Evolutionary conservation across 2,113 vertebrate genomes (phyloP), one percentile per base, ranked within the genome.

Genomic region (Myodes glareolus): DNA sequence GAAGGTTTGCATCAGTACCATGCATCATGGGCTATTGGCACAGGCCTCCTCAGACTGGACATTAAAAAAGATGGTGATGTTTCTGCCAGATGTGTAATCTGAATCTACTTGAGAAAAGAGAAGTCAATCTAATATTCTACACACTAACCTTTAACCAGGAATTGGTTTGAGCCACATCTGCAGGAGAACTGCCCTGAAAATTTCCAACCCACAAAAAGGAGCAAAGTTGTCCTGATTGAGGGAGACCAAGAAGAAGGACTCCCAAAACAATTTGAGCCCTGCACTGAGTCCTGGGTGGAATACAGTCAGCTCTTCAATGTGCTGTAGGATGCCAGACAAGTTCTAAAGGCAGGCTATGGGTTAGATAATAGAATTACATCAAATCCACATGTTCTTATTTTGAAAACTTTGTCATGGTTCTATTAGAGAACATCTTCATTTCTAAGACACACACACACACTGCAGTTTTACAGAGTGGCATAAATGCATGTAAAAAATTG

Each of bases 381-480:
- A 75, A 87, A 70, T 90, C 55, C 33, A 47, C 77, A 72, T 92
- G 16, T 80, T 19, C 23, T 42, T 68, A 58, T 85, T 97, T 92
- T 95, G 39, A 67, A 84, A 88, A 76, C 31, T n/a, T 21, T n/a
- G 27, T 52, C 82, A 58, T 52, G 7, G 68, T 90, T 97, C 33
- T 95, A 6, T 90, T 92, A 70, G 36, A 67, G 61, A 94, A 82
- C 75, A 7, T 65, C 42, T 7, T 88, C 36, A 80, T 36, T 90
- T n/a, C 61, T 55, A 55, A 87, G 45, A 92, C 63, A 85, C n/a
- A 45, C n/a, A n/a, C 1, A 84, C 3, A 27, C 3, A 84, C 25
- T 63, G 25, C 88, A 87, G 29, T 61, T 39, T 70, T 85, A 39
- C 63, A 67, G 7, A 25, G 5, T 76, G 50, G 25, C 10, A 63